Conservation (phyloP, 2,888 invertebrate genomes). For the Campopleginae sp. region DNA sequence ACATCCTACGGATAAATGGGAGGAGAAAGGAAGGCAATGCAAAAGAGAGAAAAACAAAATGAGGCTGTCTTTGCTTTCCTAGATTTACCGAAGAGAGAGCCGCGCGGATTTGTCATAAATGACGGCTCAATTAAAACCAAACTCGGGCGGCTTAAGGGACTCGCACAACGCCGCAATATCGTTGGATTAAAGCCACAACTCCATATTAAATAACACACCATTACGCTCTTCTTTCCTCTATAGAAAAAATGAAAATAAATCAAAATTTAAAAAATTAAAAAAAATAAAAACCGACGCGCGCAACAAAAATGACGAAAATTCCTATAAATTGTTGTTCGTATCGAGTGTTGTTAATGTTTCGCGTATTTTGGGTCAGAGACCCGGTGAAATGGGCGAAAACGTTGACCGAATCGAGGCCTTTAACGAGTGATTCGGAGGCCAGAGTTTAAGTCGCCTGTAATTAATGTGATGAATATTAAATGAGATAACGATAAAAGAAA, state of each 20-base stretch:
- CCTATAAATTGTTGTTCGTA: too few relatives aligned
- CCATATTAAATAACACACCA: background rate
- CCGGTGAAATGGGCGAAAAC: background rate
- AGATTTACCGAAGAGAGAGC: constrained; percentile 34
- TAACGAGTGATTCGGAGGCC: background rate
- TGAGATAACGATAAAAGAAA: background rate
- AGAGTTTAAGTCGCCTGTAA: background rate
- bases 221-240: background rate
- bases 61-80: constrained; percentile 23
- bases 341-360: background rate
- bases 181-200: background rate
- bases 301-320: background rate
- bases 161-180: background rate
- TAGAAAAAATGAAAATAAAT: background rate
- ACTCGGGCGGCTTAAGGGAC: constrained; percentile 38
- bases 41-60: constrained; percentile 10
- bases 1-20: background rate
- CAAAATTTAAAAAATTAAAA: background rate
- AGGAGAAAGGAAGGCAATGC: background rate
- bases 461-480: background rate
- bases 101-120: constrained; percentile 57
- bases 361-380: background rate
- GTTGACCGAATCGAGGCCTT: background rate
- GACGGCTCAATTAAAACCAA: constrained; percentile 63
- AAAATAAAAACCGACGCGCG: background rate